A percentile compares a stretch with the other conserved stretches of the same genome.
These are phyloP conservation scores for Adelphocoris suturalis DNA, from an alignment of 2,888 invertebrate species.

Conservation along the genomic window DNA sequence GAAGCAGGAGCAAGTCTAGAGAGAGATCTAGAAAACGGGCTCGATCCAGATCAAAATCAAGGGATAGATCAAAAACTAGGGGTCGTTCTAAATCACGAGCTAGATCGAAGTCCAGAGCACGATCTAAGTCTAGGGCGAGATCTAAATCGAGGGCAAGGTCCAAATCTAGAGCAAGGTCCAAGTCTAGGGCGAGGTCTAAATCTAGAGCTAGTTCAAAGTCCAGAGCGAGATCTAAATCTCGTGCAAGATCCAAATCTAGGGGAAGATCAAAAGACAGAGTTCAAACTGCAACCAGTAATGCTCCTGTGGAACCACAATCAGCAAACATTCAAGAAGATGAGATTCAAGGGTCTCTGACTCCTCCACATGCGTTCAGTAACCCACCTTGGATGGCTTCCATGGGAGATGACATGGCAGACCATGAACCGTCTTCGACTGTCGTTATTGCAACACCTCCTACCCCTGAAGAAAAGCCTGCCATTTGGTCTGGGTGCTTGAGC, in stretches of 20 bases:
- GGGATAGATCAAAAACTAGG: slow-evolving; percentile 36
- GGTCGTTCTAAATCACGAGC: slow-evolving; percentile 74
- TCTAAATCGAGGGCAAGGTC: slow-evolving; percentile 69
- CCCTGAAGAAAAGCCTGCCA: slow-evolving; percentile 79
- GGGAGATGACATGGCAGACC: slow-evolving; percentile 79
- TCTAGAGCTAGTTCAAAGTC: slow-evolving; percentile 13
- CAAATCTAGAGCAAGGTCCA: slow-evolving; percentile 39
- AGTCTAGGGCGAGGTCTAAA: slow-evolving; percentile 71
- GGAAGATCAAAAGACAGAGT: slow-evolving; percentile 69
- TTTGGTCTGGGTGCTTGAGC: slow-evolving; percentile 92
- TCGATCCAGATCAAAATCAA: slow-evolving; percentile 37
- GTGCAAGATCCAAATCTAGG: slow-evolving; percentile 64
- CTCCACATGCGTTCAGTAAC: slow-evolving; percentile 53
- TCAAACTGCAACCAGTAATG: background rate
- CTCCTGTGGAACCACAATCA: slow-evolving; percentile 55
- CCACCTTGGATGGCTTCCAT: slow-evolving; percentile 29
- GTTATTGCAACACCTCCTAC: slow-evolving; percentile 80
- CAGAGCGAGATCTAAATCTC: slow-evolving; percentile 73
- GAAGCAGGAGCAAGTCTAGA: slow-evolving; percentile 75
- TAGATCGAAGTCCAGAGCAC: slow-evolving; percentile 67
- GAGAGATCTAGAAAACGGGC: slow-evolving; percentile 76
- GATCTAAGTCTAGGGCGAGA: slow-evolving; percentile 69
- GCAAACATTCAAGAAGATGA: slow-evolving; percentile 45
- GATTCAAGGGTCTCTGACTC: slow-evolving; percentile 59
- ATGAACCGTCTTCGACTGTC: slow-evolving; percentile 90